These are phyloP conservation scores for Anguilla megastoma DNA, from an alignment of 2,797 vertebrate species.

Conservation along the genomic window DNA sequence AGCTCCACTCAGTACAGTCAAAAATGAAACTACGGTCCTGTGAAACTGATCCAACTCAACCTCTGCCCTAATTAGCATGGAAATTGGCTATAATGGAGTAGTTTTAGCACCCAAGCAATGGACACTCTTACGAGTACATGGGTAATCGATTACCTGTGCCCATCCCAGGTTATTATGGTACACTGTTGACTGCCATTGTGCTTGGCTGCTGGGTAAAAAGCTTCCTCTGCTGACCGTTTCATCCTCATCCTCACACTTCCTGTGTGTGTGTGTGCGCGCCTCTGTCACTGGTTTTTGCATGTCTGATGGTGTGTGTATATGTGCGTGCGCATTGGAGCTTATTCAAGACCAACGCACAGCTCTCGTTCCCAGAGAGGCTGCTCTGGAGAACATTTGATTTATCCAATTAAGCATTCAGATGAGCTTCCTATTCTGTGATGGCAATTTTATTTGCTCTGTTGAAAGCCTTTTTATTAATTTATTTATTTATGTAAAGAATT, in stretches of 20 bases:
- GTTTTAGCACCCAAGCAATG: neutral
- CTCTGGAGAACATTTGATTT: slow-evolving; percentile 62
- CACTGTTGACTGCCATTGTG: neutral
- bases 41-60: neutral
- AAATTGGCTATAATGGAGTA: neutral
- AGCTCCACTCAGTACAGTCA: neutral
- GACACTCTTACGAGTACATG: neutral
- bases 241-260: slow-evolving; percentile 9
- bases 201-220: neutral
- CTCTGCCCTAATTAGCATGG: neutral
- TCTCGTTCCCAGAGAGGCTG: slow-evolving; percentile 54
- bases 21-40: neutral
- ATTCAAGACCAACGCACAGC: slow-evolving; percentile 65
- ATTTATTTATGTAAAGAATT: slow-evolving; percentile 64
- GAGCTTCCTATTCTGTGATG: slow-evolving; percentile 33
- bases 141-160: neutral
- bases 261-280: slow-evolving; percentile 19
- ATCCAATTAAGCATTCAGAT: slow-evolving; percentile 62
- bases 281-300: neutral
- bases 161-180: neutral
- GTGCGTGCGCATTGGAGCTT: slow-evolving; percentile 49
- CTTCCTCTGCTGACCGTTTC: neutral
- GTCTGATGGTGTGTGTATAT: neutral
- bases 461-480: slow-evolving; percentile 55
- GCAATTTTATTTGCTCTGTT: slow-evolving; percentile 40